These are phyloP conservation scores for Prunella fulvescens DNA, from an alignment of 2,113 vertebrate genomes.

Conservation along the genomic window DNA sequence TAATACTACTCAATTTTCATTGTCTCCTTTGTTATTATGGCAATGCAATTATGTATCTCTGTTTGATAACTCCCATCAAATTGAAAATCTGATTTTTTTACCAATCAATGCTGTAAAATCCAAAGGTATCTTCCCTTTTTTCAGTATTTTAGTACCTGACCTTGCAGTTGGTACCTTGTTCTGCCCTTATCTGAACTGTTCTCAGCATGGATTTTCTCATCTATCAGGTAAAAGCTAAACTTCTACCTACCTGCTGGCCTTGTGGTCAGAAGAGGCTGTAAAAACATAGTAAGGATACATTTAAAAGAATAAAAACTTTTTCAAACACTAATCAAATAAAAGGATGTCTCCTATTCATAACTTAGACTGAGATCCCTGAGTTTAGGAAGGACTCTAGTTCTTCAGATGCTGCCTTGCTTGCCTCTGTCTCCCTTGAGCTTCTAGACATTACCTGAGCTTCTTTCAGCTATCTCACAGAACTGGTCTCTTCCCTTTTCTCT, in stretches of 20 bases:
- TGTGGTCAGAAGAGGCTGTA: neutral
- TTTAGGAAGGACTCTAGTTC: neutral
- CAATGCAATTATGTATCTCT: neutral
- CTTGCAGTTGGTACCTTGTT: neutral
- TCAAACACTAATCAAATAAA: neutral
- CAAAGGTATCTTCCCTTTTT: neutral
- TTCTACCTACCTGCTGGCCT: neutral
- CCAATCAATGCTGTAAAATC: neutral
- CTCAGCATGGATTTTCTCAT: neutral
- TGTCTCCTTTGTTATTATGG: neutral
- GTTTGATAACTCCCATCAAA: neutral
- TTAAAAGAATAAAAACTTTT: neutral
- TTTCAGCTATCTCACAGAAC: neutral
- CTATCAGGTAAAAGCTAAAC: neutral
- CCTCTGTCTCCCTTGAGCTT: neutral
- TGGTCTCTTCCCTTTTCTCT: neutral
- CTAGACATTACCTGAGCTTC: neutral
- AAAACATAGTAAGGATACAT: neutral
- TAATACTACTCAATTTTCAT: neutral
- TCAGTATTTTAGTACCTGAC: neutral
- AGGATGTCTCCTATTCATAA: neutral
- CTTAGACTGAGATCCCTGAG: neutral
- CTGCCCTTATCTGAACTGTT: neutral
- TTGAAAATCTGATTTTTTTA: neutral
- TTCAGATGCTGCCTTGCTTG: neutral